Percentiles rank a stretch among this genome's conserved stretches.
phyloP scores from a whole-genome alignment of 2,113 vertebrate species.

The Dendropsophus ebraccatus region DNA sequence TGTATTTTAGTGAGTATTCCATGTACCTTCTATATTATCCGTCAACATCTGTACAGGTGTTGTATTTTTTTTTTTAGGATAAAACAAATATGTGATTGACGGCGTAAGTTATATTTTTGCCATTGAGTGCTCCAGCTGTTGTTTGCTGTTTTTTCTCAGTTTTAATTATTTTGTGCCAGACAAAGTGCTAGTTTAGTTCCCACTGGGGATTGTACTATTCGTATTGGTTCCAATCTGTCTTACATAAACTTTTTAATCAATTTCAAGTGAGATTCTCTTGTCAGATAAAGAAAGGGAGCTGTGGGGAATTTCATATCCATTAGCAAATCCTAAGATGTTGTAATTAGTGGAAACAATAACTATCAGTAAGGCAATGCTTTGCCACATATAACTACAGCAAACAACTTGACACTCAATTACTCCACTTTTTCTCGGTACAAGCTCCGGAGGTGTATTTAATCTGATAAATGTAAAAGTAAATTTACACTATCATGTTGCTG shows the following conservation, averaged over 20 bases:
- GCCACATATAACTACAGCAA: constrained; percentile 15
- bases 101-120: constrained; percentile 48
- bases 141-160: constrained; percentile 41
- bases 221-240: constrained; percentile 57
- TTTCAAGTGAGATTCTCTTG: constrained; percentile 55
- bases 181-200: constrained; percentile 58
- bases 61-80: constrained; percentile 30
- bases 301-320: constrained; percentile 54
- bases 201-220: constrained; percentile 54
- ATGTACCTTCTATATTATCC: background rate
- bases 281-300: constrained; percentile 46
- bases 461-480: constrained; percentile 46
- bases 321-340: constrained; percentile 47
- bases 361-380: constrained; percentile 26
- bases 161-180: constrained; percentile 56
- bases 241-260: constrained; percentile 59
- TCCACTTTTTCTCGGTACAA: constrained; percentile 37
- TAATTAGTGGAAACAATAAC: constrained; percentile 50
- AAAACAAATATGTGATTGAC: constrained; percentile 55
- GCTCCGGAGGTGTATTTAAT: constrained; percentile 45
- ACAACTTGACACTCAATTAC: constrained; percentile 48
- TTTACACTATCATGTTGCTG: constrained; percentile 38
- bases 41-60: constrained; percentile 40
- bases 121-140: constrained; percentile 54
- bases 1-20: background rate